Evolutionary conservation across 2,888 invertebrate species (phyloP).

Genomic region (Nemurella pictetii): DNA sequence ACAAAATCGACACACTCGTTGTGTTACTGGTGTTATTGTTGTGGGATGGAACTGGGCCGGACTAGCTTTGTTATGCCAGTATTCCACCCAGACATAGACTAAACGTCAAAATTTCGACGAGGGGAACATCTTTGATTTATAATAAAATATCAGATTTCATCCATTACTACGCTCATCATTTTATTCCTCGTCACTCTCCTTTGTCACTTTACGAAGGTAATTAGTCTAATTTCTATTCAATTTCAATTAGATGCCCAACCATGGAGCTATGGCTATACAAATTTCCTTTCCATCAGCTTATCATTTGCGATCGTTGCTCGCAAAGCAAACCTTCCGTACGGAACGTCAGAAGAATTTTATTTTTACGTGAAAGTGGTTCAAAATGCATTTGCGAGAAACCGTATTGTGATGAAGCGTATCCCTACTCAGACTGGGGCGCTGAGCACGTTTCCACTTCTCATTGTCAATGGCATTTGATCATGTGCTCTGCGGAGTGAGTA

Average conservation of each 20-base stretch:
- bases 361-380: constrained; percentile 14
- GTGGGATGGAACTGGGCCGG: too few relatives aligned
- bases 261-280: too few relatives aligned
- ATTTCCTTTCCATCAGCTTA: not conserved
- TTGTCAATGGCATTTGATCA: constrained; percentile 9
- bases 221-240: not conserved
- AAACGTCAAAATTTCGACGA: not conserved
- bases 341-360: not conserved
- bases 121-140: constrained; percentile 23
- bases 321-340: not conserved
- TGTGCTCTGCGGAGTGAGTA: not conserved
- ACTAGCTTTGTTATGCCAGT: constrained; percentile 4
- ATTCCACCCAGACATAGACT: constrained; percentile 3
- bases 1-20: not conserved
- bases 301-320: not conserved
- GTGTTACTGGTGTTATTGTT: too few relatives aligned
- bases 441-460: not conserved
- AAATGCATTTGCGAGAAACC: constrained; percentile 12
- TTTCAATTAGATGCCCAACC: not conserved
- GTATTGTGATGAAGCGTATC: not conserved
- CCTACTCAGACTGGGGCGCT: not conserved
- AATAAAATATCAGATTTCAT: constrained; percentile 24
- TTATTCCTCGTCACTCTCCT: not conserved
- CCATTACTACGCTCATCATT: not conserved
- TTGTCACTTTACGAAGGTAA: not conserved